phyloP scores from a whole-genome alignment of 2,113 vertebrate genomes.

The Strix uralensis region DNA sequence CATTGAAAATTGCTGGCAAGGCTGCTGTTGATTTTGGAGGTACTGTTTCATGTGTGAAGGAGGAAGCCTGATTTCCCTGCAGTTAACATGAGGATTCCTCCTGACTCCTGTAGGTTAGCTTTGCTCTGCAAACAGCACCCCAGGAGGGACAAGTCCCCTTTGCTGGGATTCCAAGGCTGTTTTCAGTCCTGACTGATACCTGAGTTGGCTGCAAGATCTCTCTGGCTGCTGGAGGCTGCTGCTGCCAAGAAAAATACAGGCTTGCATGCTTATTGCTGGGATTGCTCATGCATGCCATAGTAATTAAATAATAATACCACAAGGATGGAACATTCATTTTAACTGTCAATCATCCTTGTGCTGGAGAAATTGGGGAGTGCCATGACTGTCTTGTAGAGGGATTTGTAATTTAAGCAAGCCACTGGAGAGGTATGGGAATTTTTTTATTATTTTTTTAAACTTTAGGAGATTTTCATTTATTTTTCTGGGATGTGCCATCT shows the following conservation, averaged over 20 bases:
- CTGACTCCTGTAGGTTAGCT: background rate
- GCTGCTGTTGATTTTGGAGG: background rate
- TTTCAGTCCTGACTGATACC: background rate
- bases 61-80: background rate
- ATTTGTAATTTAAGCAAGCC: background rate
- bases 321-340: constrained; percentile 45
- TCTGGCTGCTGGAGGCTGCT: background rate
- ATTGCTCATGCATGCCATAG: constrained; percentile 66
- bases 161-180: background rate
- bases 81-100: background rate
- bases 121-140: background rate
- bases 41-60: background rate
- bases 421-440: background rate
- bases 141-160: background rate
- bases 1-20: background rate
- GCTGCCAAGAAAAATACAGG: constrained; percentile 66
- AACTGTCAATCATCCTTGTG: constrained; percentile 42
- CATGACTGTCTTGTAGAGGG: background rate
- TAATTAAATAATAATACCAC: constrained; percentile 70
- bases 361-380: constrained; percentile 1
- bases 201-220: constrained; percentile 38
- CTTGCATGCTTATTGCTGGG: constrained; percentile 27
- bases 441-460: background rate
- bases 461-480: background rate
- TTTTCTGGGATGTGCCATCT: background rate